Evolutionary conservation across 2,797 vertebrate species (phyloP), one percentile per base, ranked within the genome.

Genomic region (Linurgus olivaceus): DNA sequence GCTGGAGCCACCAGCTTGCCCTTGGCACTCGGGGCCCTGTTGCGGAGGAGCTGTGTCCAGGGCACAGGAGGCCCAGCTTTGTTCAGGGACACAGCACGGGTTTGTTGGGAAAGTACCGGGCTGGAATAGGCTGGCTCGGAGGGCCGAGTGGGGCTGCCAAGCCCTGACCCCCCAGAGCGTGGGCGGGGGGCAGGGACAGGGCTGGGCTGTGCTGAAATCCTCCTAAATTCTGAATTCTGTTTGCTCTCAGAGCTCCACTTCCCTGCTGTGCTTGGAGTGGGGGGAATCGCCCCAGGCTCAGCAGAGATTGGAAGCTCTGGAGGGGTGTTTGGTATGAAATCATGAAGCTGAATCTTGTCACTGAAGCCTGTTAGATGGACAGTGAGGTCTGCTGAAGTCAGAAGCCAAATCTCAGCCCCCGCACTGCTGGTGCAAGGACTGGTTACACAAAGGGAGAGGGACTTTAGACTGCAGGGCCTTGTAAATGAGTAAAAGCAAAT

Each of bases 401-500:
- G 62, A 18, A 58, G 76, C 62, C 23, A 4, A n/a, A 13, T n/a
- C 42, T 61, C 35, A 11, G 78, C 31, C 78, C 59, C 51, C 0
- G 0, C 25, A 1, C 37, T 17, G 59, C 3, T 35, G 86, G 17
- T 33, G 58, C 25, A 37, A 21, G 38, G 33, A 3, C 45, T 6
- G 10, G 59, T 66, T 94, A 51, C 86, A 79, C 90, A 80, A 65
- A 90, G 62, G 62, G 84, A 54, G 19, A 14, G 58, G 94, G 84
- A 97, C 96, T 96, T 96, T 90, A 83, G 84, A 57, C 92, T 25
- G 6, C 50, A 81, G 93, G 92, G 31, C 92, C 95, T 94, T 23
- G 96, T 97, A 91, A 97, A 95, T 94, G 86, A 97, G 80, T 93
- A 93, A 94, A 94, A 75, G 77, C 47, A 28, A 96, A 97, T 96